These are phyloP conservation scores for Tetramorium bicarinatum DNA, from an alignment of 2,888 invertebrate genomes.

Conservation along the genomic window DNA sequence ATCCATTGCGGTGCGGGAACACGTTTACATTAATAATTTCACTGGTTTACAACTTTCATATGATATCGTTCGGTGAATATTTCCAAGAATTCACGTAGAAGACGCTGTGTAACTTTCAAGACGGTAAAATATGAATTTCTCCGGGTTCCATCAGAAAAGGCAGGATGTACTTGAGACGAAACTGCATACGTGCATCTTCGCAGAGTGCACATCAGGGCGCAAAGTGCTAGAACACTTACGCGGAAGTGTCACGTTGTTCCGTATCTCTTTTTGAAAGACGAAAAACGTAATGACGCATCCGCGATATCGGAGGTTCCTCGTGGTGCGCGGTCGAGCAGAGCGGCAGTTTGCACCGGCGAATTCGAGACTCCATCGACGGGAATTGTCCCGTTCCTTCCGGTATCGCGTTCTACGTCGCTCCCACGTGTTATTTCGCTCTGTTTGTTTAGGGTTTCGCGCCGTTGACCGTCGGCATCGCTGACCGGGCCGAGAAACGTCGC, in stretches of 20 bases:
- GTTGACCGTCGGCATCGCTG: slow-evolving; percentile 16
- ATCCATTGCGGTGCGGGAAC: not conserved
- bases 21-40: slow-evolving; percentile 21
- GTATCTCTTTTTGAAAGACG: not conserved
- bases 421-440: not conserved
- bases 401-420: not conserved
- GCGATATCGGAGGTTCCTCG: not conserved
- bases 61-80: slow-evolving; percentile 1
- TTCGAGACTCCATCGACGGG: not conserved
- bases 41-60: slow-evolving; percentile 8
- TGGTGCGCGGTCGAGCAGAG: slow-evolving; percentile 5
- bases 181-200: slow-evolving; percentile 40
- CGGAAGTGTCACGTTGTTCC: slow-evolving; percentile 23
- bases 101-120: slow-evolving; percentile 26
- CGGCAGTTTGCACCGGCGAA: not conserved
- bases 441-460: slow-evolving; percentile 5
- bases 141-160: slow-evolving; percentile 37
- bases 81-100: slow-evolving; percentile 9
- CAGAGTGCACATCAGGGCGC: slow-evolving; percentile 24
- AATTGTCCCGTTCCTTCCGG: slow-evolving; percentile 12
- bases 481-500: slow-evolving; percentile 35
- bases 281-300: slow-evolving; percentile 23
- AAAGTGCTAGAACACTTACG: slow-evolving; percentile 40
- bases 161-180: slow-evolving; percentile 25
- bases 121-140: slow-evolving; percentile 41